Base-by-base conservation (phyloP, 1,140 invertebrate species). In the Aplysia californica region DNA sequence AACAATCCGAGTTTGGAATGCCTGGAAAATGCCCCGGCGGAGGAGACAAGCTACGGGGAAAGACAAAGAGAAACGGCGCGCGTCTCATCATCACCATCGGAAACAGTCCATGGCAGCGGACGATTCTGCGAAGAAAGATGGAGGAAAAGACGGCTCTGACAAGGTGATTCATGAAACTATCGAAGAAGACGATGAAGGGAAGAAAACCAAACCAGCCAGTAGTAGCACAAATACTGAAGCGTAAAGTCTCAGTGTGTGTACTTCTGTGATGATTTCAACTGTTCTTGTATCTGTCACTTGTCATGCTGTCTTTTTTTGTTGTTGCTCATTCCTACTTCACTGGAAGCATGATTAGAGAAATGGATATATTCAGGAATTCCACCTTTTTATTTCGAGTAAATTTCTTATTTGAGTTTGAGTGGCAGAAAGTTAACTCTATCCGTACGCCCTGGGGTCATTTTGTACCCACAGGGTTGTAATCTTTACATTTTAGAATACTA, bases 1-100 rank as follows among this genome's bases (percentile, higher is more conserved):
- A 66, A 89, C 89, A 36, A 85, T 90, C 33, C 81, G 88, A 18
- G 85, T 89, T 10, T 90, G 89, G 89, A 89, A 90, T 79, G 84
- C 87, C 21, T 90, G 85, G 86, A 87, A 86, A 75, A 81, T 82
- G 66, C 83, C 83, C 39, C 83, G 82, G 35, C 71, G 80, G 31
- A 84, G 82, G n/a, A 41, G 31, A 58, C 68, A 33, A 39, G 38
- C 21, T 4, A 21, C 0, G 0, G 36, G 21, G 20, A 21, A 26
- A 3, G 44, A 58, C 33, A 44, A 31, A 41, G 39, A 66, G 4
- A 44, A 75, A n/a, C 2, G 41, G 4, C 41, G 35, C 15, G 41
- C 6, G 31, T 73, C 70, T 3, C 35, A 61, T 21, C 39, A 55
- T 38, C 35, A 71, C 23, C 39, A 50, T 35, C 15, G 18, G 1